Percentiles rank a stretch among this genome's conserved stretches.
Conservation (phyloP, 1,140 invertebrate species). For the Neodiprion virginianus region DNA sequence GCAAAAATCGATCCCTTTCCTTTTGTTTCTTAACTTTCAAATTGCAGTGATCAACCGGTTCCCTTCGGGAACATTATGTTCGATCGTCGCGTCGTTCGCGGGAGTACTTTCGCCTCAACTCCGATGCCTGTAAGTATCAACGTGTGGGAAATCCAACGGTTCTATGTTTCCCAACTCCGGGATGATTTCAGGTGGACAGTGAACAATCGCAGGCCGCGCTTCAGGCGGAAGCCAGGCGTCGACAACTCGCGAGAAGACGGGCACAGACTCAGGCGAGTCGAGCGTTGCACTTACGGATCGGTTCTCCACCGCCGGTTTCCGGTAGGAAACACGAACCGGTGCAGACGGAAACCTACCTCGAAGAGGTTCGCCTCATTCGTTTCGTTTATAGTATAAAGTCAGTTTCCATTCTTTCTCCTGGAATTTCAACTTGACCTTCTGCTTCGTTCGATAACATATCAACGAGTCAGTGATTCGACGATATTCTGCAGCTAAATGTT, state of each 20-base stretch:
- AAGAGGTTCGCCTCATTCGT: conserved; percentile 68
- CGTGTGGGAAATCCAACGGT: background rate
- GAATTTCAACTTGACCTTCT: too few species aligned
- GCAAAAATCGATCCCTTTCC: conserved; percentile 19
- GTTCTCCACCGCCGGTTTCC: conserved; percentile 74
- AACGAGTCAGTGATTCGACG: too few species aligned
- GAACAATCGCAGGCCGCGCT: conserved; percentile 65
- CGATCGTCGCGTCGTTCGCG: conserved; percentile 81
- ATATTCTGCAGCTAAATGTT: too few species aligned
- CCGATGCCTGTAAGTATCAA: conserved; percentile 58
- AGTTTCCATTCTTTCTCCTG: background rate
- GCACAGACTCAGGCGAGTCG: conserved; percentile 58
- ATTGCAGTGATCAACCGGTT: conserved; percentile 58
- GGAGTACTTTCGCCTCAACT: conserved; percentile 75
- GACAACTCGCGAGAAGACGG: conserved; percentile 67
- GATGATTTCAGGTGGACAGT: conserved; percentile 60
- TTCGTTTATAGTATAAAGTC: conserved; percentile 9
- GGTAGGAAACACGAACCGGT: conserved; percentile 83
- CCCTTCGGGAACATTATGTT: conserved; percentile 84
- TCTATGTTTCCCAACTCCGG: background rate
- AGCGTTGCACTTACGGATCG: conserved; percentile 61
- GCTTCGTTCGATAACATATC: too few species aligned
- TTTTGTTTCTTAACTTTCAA: conserved; percentile 25
- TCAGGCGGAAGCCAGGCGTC: conserved; percentile 67
- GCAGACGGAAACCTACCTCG: conserved; percentile 87